phyloP scores from a whole-genome alignment of 1,140 invertebrate genomes.

The Hermetia illucens region DNA sequence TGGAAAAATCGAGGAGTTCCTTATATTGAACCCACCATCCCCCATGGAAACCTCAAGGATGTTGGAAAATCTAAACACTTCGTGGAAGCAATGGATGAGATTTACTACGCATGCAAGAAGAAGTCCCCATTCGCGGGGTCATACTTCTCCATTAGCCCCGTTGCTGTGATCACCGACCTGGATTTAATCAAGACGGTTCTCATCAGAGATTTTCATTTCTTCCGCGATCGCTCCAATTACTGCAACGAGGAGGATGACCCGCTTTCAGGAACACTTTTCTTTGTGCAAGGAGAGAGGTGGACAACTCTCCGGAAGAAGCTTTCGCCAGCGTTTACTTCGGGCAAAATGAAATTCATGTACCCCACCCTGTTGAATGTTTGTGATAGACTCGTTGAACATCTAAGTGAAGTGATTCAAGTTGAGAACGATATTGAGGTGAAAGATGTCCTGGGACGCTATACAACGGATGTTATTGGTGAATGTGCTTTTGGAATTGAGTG shows the following conservation, averaged over 20 bases:
- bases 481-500: constrained; percentile 42
- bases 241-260: constrained; percentile 34
- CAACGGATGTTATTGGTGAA: constrained; percentile 43
- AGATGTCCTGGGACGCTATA: constrained; percentile 34
- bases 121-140: constrained; percentile 21
- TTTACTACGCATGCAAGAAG: constrained; percentile 23
- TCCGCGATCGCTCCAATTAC: constrained; percentile 32
- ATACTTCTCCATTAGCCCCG: constrained; percentile 15
- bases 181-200: constrained; percentile 43
- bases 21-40: constrained; percentile 18
- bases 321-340: constrained; percentile 40
- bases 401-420: constrained; percentile 6
- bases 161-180: constrained; percentile 28
- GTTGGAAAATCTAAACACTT: constrained; percentile 9
- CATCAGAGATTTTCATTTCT: constrained; percentile 40
- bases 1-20: constrained; percentile 31
- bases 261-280: constrained; percentile 31
- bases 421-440: constrained; percentile 15
- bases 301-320: constrained; percentile 35
- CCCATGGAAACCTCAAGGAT: constrained; percentile 24
- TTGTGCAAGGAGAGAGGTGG: constrained; percentile 37
- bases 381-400: constrained; percentile 19
- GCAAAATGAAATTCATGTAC: constrained; percentile 41
- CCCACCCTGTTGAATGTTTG: constrained; percentile 23
- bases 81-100: constrained; percentile 11